Base-by-base conservation (phyloP, 1,140 invertebrate genomes). In the Drosophila ironensis region DNA sequence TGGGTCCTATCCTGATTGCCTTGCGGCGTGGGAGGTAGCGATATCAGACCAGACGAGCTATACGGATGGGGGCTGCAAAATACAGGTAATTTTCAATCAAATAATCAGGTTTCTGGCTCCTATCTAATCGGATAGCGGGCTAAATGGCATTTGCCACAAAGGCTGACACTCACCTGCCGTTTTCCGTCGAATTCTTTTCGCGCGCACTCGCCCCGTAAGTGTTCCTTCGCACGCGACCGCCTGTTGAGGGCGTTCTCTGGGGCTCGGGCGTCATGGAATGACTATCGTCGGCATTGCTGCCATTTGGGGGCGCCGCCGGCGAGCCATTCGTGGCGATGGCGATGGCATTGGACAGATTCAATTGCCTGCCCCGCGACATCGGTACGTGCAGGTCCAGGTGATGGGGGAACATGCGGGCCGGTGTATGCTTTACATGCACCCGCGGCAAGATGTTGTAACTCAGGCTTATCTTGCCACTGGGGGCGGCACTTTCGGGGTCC, bases 21-120 rank as follows among this genome's bases (percentile, higher is more conserved):
- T 8, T 72, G 72, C 9, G 88, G 88, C 24, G 88, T 88, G 11
- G 86, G 71, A 8, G 88, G 88, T 24, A 89, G 53, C 45, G 88
- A 89, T 12, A 77, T 69, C 11, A 77, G 45, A 12, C 88, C 88
- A 14, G 69, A 30, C 17, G 68, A 47, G 2, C 63, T 70, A 12
- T 67, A 77, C n/a, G 53, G 45, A n/a, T 76, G 61, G n/a, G 56
- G 47, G 57, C 66, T 45, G 47, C 76, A 82, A 19, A 1, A 71
- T n/a, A n/a, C n/a, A n/a, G n/a, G n/a, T n/a, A n/a, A n/a, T n/a
- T n/a, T n/a, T n/a, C n/a, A n/a, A n/a, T n/a, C n/a, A n/a, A n/a
- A n/a, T n/a, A n/a, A n/a, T n/a, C n/a, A n/a, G n/a, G n/a, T n/a
- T n/a, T n/a, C n/a, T n/a, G n/a, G n/a, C n/a, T n/a, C n/a, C n/a